phyloP scores from a whole-genome alignment of 2,888 invertebrate genomes.

The Hydriomena furcata region DNA sequence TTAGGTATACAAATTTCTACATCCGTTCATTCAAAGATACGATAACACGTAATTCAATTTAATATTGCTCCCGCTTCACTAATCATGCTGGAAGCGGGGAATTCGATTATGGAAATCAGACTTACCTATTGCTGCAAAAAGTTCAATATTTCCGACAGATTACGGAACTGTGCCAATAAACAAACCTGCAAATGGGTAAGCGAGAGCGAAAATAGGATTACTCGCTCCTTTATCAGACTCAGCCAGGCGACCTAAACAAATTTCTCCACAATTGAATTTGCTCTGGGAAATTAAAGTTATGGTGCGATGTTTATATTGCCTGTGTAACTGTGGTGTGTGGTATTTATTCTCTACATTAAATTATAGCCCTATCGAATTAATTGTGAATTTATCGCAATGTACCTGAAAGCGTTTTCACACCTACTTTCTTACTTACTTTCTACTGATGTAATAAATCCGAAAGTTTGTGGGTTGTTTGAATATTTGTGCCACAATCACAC shows the following conservation, averaged over 20 bases:
- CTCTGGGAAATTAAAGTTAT: slow-evolving; percentile 42
- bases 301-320: slow-evolving; percentile 23
- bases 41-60: not conserved
- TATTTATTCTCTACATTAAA: no score
- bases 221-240: slow-evolving; percentile 56
- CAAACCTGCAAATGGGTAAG: slow-evolving; percentile 42
- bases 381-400: no score
- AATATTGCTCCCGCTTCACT: slow-evolving; percentile 8
- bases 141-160: slow-evolving; percentile 26
- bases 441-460: no score
- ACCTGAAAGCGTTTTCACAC: no score
- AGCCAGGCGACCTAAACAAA: slow-evolving; percentile 61
- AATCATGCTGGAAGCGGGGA: slow-evolving; percentile 16
- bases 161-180: slow-evolving; percentile 35
- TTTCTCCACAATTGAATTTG: slow-evolving; percentile 56
- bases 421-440: no score
- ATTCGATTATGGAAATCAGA: slow-evolving; percentile 16
- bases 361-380: no score
- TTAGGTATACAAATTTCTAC: no score
- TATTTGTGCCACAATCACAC: no score
- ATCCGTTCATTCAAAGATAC: not conserved
- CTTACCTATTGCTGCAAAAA: slow-evolving; percentile 18
- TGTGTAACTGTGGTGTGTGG: slow-evolving; percentile 2
- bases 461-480: no score
- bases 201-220: slow-evolving; percentile 47